A percentile compares a stretch with the other conserved stretches of the same genome.
Conservation (phyloP, 2,797 vertebrate species). For the Spinibarbus caldwelli region DNA sequence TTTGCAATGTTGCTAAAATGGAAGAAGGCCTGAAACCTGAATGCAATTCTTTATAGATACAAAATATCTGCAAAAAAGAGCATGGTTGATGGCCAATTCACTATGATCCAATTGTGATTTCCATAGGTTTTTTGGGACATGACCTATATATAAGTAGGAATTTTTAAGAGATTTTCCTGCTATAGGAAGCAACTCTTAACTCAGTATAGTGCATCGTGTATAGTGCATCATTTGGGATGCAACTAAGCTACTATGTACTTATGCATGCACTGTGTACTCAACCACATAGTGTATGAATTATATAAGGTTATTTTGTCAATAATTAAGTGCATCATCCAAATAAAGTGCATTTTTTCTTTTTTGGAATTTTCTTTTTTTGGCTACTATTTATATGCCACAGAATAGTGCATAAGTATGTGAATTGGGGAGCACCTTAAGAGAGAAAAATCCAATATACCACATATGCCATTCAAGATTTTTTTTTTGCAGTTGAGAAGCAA, state of each 20-base stretch:
- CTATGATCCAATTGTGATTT: background rate
- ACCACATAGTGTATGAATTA: too few relatives aligned
- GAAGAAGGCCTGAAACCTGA: background rate
- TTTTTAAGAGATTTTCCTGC: background rate
- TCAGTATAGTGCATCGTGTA: too few relatives aligned
- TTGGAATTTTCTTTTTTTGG: too few relatives aligned
- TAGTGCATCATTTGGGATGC: too few relatives aligned
- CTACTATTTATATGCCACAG: background rate
- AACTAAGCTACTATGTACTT: too few relatives aligned
- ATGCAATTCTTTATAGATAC: background rate
- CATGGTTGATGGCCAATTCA: background rate
- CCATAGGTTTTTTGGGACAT: background rate
- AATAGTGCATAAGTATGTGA: background rate
- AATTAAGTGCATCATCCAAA: background rate
- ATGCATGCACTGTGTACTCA: too few relatives aligned
- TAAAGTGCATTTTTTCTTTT: background rate
- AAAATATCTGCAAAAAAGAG: background rate
- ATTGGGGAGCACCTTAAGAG: too few relatives aligned
- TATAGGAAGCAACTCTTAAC: background rate
- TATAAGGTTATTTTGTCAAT: too few relatives aligned
- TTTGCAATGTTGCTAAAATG: background rate
- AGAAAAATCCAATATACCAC: background rate
- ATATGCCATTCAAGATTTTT: background rate
- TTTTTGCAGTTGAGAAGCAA: too few relatives aligned
- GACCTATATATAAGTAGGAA: background rate